Base-by-base conservation (phyloP, 2,113 vertebrate species). In the Hassar affinis region DNA sequence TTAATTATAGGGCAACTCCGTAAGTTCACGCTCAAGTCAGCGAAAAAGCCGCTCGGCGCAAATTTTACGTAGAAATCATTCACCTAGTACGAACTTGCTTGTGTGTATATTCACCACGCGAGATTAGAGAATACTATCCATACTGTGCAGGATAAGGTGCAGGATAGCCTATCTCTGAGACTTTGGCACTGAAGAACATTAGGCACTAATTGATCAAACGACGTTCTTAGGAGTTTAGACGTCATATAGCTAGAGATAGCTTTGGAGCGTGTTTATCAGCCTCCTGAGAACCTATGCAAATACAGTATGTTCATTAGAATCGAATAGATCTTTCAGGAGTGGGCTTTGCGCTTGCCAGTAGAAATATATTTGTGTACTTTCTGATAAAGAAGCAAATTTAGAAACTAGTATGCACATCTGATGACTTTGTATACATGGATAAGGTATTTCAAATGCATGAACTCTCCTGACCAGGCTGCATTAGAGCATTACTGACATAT, bases 381-480 rank as follows among this genome's bases (percentile, higher is more conserved):
- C 45, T 80, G 78, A 80, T 80, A 80, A 52, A 54, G 20, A 54
- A 54, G 30, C 47, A 80, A 52, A 54, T 80, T 68, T 69, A 80
- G 47, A 80, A 52, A 80, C 20, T 80, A 25, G 42, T 49, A 47
- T 2, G 11, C 12, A 12, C 64, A 51, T 54, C 62, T 51, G n/a
- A 66, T 51, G 47, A 25, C 61, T 38, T 45, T 75, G 69, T 61
- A 51, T 74, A 82, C 80, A 59, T 2, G 6, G 17, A 68, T 81
- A 71, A 25, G 49, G 38, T 18, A 9, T 22, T 27, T 22, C 4
- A 27, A 54, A 30, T 57, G 11, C 7, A 12, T 42, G 22, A 74
- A 72, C 30, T 42, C 5, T 38, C 18, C 35, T 78, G 49, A 47
- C n/a, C 25, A 1, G 5, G 4, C 56, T 7, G 42, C 6, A 42